phyloP scores from a whole-genome alignment of 1,140 invertebrate species.

The Conus ventricosus region DNA sequence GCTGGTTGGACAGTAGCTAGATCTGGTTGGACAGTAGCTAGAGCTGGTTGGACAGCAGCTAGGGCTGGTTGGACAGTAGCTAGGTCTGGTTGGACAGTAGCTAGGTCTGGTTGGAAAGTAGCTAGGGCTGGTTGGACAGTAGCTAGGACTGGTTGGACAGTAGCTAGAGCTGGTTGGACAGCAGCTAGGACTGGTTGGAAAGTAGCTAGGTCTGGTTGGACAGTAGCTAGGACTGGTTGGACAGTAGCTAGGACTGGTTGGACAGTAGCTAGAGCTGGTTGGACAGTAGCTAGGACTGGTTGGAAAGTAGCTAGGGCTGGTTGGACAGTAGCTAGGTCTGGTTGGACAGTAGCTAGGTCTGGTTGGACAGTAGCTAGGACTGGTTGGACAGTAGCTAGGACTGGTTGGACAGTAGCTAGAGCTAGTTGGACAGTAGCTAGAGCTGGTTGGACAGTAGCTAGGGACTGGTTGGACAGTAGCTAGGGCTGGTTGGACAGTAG shows the following conservation, averaged over 20 bases:
- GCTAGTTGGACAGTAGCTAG: constrained; percentile 81
- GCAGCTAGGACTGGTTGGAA: constrained; percentile 78
- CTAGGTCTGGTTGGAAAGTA: no score
- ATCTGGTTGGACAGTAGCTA: no score
- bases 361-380: constrained; percentile 78
- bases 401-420: constrained; percentile 75
- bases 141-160: constrained; percentile 88
- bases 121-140: no score
- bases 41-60: no score
- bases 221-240: constrained; percentile 83
- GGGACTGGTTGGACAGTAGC: constrained; percentile 83
- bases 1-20: constrained; percentile 83
- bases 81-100: no score
- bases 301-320: constrained; percentile 77
- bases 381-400: constrained; percentile 85
- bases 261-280: constrained; percentile 84
- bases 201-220: constrained; percentile 77
- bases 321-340: constrained; percentile 69
- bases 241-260: constrained; percentile 75
- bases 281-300: constrained; percentile 87
- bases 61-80: no score
- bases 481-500: constrained; percentile 79
- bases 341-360: constrained; percentile 77
- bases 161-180: constrained; percentile 76
- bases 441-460: constrained; percentile 82